These are phyloP conservation scores for Acridotheres tristis DNA, from an alignment of 2,797 vertebrate species.

Conservation along the genomic window DNA sequence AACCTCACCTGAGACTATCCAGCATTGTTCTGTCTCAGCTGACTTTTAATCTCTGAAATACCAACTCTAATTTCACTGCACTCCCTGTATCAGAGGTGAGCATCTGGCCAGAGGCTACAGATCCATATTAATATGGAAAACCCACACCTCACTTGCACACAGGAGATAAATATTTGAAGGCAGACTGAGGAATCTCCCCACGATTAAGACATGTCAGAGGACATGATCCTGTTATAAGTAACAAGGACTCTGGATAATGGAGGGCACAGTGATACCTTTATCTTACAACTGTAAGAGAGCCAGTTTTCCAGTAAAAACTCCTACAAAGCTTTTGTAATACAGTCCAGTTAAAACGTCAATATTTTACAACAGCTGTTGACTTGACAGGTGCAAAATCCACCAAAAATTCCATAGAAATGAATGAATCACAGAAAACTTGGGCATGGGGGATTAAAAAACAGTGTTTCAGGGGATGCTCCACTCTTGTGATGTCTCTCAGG, in stretches of 20 bases:
- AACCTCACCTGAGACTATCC: not conserved
- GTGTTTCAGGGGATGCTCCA: not conserved
- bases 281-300: not conserved
- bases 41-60: conserved; percentile 13
- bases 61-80: not conserved
- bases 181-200: not conserved
- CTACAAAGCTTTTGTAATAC: not conserved
- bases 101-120: not conserved
- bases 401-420: not conserved
- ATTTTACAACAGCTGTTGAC: not conserved
- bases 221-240: not conserved
- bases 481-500: not conserved
- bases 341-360: not conserved
- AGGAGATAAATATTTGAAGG: conserved; percentile 40
- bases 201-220: conserved; percentile 21
- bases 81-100: not conserved
- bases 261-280: not conserved
- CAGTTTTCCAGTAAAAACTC: not conserved
- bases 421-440: not conserved
- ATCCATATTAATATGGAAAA: not conserved
- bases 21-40: not conserved
- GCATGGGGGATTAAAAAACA: not conserved
- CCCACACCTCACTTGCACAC: not conserved
- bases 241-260: not conserved
- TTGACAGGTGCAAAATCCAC: not conserved